Evolutionary conservation across 2,888 invertebrate species (phyloP), one percentile per base, ranked within the genome.

Genomic region (Machimus rusticus): DNA sequence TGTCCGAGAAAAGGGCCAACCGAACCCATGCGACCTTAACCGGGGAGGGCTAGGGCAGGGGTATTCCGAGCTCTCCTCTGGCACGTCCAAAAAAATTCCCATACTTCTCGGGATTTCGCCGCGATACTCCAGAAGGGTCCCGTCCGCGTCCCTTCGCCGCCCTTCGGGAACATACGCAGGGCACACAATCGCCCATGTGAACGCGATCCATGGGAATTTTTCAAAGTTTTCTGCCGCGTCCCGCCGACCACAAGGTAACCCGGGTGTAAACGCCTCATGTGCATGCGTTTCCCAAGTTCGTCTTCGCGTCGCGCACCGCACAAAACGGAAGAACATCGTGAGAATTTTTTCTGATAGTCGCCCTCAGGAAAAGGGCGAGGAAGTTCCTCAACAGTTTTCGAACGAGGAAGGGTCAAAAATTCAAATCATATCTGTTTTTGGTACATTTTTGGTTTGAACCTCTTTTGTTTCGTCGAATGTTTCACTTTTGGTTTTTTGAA

Each of bases 321-420:
- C 86, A 82, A 88, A 88, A 87, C 88, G 88, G 88, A 88, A 88
- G 88, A 87, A 84, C 51, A 88, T 86, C 88, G 88, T 88, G 88
- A 77, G 88, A 88, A 88, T 84, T 87, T 86, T 87, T 87, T 87
- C 55, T 82, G 85, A 46, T 23, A n/a, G n/a, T 9, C 1, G 28
- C 46, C 39, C 46, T 79, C 43, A 23, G 31, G n/a, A 74, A 46
- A 46, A 74, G 57, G 74, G 85, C 85, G 46, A 39, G 66, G 57
- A 82, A 84, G 66, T 85, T 34, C 84, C n/a, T 34, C 74, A 9
- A 31, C 5, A 14, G 74, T 31, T 34, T 12, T 66, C 14, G 43
- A 74, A 74, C 37, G 85, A 74, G 85, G 85, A 85, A 85, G 85
- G 85, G 85, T 85, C 85, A 85, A 74, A 74, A 43, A 74, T 19